A percentile compares a stretch with the other conserved stretches of the same genome.
These are phyloP conservation scores for Machimus rusticus DNA, from an alignment of 2,888 invertebrate species.

Conservation along the genomic window DNA sequence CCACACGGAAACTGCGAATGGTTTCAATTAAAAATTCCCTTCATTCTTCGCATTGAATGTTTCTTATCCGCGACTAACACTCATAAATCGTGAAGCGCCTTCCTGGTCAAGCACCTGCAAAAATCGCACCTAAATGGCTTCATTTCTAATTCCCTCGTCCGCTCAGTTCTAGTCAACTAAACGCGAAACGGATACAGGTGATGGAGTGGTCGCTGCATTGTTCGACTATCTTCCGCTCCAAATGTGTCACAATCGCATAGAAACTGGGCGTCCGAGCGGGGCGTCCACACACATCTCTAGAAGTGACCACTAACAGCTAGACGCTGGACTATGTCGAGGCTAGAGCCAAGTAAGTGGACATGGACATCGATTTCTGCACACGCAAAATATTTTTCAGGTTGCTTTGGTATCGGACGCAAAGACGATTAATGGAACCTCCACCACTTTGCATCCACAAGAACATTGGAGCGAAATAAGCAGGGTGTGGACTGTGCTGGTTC, in stretches of 20 bases:
- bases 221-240: conserved; percentile 27
- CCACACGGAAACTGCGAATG: background rate
- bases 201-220: conserved; percentile 15
- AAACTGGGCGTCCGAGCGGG: background rate
- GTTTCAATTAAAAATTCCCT: background rate
- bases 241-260: background rate
- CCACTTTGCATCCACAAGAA: background rate
- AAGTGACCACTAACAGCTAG: background rate
- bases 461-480: background rate
- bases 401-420: background rate
- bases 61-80: background rate
- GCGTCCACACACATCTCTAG: background rate
- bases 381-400: background rate
- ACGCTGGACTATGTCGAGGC: background rate
- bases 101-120: conserved; percentile 30
- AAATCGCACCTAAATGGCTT: conserved; percentile 37
- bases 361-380: background rate
- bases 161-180: conserved; percentile 26
- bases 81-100: background rate
- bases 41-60: background rate
- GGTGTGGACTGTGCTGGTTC: background rate
- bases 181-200: conserved; percentile 36
- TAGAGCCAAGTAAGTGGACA: background rate
- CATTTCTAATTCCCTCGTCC: conserved; percentile 28
- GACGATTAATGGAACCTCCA: background rate